A percentile compares a stretch with the other conserved stretches of the same genome.
phyloP scores from a whole-genome alignment of 2,113 vertebrate species.

The Bubo blakistoni region DNA sequence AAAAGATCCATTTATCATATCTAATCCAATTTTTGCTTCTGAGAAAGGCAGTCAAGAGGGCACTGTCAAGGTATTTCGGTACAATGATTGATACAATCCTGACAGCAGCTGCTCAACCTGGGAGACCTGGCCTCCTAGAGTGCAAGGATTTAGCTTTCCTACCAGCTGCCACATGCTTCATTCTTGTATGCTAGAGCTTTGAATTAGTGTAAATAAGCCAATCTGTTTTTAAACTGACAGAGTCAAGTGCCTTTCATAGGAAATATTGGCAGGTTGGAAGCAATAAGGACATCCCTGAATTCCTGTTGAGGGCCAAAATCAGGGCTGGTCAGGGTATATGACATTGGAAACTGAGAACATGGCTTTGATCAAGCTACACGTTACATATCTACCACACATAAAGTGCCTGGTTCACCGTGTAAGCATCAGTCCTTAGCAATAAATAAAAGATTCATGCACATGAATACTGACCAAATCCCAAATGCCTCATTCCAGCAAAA shows the following conservation, averaged over 20 bases:
- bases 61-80: neutral
- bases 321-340: neutral
- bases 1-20: neutral
- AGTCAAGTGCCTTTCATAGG: neutral
- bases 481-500: slow-evolving; percentile 3
- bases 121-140: neutral
- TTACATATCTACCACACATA: neutral
- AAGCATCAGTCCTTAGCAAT: neutral
- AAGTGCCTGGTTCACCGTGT: neutral
- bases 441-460: neutral
- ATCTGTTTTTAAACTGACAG: neutral
- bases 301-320: neutral
- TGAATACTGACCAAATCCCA: slow-evolving; percentile 9
- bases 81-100: neutral
- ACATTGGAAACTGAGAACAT: neutral
- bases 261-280: neutral
- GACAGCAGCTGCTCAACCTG: slow-evolving; percentile 9
- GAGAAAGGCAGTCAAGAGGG: neutral
- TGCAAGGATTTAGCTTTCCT: neutral
- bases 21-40: neutral
- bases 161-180: neutral
- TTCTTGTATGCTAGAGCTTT: neutral
- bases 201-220: neutral
- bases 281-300: neutral
- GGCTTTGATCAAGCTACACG: neutral